These are phyloP conservation scores for Apteryx owenii DNA, from an alignment of 2,113 vertebrate genomes.

Conservation along the genomic window DNA sequence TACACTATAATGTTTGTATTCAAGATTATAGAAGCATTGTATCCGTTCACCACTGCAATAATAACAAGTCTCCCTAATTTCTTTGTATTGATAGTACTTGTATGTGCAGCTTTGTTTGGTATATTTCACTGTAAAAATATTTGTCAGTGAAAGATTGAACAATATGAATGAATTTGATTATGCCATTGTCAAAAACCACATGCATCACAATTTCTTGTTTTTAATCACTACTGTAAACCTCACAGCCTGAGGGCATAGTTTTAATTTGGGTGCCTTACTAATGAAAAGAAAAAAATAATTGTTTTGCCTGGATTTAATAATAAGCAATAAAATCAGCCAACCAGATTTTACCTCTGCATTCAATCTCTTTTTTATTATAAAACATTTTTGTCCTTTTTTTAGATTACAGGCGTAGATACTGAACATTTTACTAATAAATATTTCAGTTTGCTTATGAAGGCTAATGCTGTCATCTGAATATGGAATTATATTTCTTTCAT, in stretches of 20 bases:
- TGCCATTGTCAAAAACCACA: constrained; percentile 93
- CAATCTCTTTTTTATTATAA: constrained; percentile 92
- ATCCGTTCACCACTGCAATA: constrained; percentile 76
- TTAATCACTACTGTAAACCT: constrained; percentile 98
- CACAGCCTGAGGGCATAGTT: constrained; percentile 91
- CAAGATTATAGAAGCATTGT: constrained; percentile 75
- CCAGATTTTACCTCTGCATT: constrained; percentile 91
- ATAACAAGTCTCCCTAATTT: constrained; percentile 78
- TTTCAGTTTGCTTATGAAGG: constrained; percentile 94
- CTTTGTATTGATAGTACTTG: constrained; percentile 81
- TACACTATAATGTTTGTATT: constrained; percentile 80
- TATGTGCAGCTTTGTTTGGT: constrained; percentile 82
- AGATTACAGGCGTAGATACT: constrained; percentile 84
- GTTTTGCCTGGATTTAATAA: constrained; percentile 99
- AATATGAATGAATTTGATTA: constrained; percentile 99
- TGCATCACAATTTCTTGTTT: constrained; percentile 96
- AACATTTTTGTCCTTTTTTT: constrained; percentile 88
- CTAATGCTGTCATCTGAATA: constrained; percentile 94
- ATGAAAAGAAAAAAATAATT: constrained; percentile 96
- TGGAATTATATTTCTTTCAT: constrained; percentile 92
- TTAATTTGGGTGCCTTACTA: constrained; percentile 98
- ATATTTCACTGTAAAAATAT: constrained; percentile 90
- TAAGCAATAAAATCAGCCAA: constrained; percentile 98
- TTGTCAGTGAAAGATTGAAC: constrained; percentile 89
- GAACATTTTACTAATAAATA: constrained; percentile 93